These are phyloP conservation scores for Chelonoidis abingdonii DNA, from an alignment of 2,113 vertebrate genomes.

Conservation along the genomic window DNA sequence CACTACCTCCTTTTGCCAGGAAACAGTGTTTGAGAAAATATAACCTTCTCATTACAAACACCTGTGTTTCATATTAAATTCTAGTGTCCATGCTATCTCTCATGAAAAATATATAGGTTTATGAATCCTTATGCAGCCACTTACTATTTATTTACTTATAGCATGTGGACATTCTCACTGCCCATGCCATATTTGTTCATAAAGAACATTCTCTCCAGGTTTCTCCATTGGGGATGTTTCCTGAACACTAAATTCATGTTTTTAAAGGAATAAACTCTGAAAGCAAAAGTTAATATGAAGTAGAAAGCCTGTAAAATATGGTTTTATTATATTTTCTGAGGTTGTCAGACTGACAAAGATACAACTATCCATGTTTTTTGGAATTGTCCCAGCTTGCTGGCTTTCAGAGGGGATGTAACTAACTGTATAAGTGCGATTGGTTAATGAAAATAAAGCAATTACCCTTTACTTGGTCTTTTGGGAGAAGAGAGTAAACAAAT, in stretches of 20 bases:
- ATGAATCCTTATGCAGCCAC: not conserved
- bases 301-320: not conserved
- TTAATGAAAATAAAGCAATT: conserved; percentile 36
- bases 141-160: conserved; percentile 43
- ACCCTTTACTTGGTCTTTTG: not conserved
- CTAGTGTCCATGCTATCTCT: conserved; percentile 28
- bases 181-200: not conserved
- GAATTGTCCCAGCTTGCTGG: not conserved
- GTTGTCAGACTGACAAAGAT: not conserved
- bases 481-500: not conserved
- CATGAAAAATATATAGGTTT: conserved; percentile 39
- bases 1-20: not conserved
- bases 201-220: not conserved
- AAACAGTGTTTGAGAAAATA: not conserved
- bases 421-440: not conserved
- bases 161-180: not conserved
- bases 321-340: not conserved
- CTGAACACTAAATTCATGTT: not conserved
- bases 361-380: not conserved
- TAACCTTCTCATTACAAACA: not conserved
- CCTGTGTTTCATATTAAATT: not conserved
- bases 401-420: conserved; percentile 8
- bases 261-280: conserved; percentile 10
- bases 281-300: not conserved
- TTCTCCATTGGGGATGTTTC: not conserved